Conservation (phyloP, 2,888 invertebrate species). For the Tipula lateralis region DNA sequence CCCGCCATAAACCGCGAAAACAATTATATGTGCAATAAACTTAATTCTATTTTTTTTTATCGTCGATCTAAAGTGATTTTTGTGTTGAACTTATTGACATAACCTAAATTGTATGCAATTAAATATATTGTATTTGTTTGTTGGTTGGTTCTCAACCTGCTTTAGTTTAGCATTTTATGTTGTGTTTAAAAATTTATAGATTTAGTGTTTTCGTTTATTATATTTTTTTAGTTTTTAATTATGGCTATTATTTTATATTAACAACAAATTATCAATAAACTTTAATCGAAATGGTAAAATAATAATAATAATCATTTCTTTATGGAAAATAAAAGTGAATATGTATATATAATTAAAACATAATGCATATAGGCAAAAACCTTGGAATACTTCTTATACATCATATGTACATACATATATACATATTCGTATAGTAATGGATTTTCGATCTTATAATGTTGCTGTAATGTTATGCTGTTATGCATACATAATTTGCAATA, state of each 20-base stretch:
- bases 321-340: not conserved
- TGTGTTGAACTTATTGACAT: not conserved
- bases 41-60: not conserved
- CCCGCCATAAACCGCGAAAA: not conserved
- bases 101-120: constrained; percentile 8
- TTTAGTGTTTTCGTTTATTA: not conserved
- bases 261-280: not conserved
- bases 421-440: no score
- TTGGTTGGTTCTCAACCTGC: not conserved
- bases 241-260: constrained; percentile 5
- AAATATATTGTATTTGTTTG: not conserved
- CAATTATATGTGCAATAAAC: not conserved
- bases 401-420: not conserved
- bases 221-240: not conserved
- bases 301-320: not conserved
- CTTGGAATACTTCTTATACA: not conserved
- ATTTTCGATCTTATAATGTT: not conserved
- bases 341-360: not conserved
- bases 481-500: constrained; percentile 1
- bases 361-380: not conserved
- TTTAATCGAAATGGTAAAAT: not conserved
- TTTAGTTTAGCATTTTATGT: not conserved
- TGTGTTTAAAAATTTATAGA: not conserved
- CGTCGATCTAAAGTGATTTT: not conserved
- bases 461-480: not conserved